Conservation (phyloP, 2,888 invertebrate genomes). For the Vandiemenella viatica region DNA sequence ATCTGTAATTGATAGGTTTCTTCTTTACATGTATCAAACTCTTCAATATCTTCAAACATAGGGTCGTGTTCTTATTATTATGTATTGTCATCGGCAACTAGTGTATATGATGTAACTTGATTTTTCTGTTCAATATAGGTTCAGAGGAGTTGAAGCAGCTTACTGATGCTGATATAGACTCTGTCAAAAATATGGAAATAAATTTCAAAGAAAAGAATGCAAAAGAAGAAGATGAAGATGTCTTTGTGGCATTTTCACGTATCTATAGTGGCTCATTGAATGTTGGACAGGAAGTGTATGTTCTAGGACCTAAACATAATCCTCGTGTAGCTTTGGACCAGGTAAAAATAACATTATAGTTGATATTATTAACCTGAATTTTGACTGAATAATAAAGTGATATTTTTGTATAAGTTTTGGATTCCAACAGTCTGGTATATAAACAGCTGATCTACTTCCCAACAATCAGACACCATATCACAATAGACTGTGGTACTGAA, state of each 20-base stretch:
- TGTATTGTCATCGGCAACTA: too few relatives aligned
- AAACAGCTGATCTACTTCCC: too few relatives aligned
- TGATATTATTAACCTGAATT: background rate
- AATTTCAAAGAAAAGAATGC: background rate
- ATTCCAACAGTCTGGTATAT: background rate
- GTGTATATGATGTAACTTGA: too few relatives aligned
- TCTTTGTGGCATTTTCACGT: slow-evolving; percentile 82
- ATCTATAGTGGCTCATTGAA: slow-evolving; percentile 77
- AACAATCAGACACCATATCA: too few relatives aligned
- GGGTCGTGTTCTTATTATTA: too few relatives aligned
- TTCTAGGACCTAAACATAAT: slow-evolving; percentile 78
- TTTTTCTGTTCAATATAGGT: too few relatives aligned
- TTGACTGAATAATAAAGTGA: background rate
- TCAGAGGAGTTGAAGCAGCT: too few relatives aligned
- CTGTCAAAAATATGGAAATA: background rate
- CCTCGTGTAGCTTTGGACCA: slow-evolving; percentile 33
- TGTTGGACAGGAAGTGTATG: slow-evolving; percentile 62
- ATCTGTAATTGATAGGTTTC: too few relatives aligned
- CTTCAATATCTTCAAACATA: too few relatives aligned
- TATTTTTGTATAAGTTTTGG: background rate
- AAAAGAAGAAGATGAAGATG: slow-evolving; percentile 33
- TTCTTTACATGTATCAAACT: too few relatives aligned
- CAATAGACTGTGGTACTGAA: too few relatives aligned
- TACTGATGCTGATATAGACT: too few relatives aligned
- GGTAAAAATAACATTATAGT: slow-evolving; percentile 13